Base-by-base conservation (phyloP, 2,888 invertebrate genomes). In the Cephus pulcher region DNA sequence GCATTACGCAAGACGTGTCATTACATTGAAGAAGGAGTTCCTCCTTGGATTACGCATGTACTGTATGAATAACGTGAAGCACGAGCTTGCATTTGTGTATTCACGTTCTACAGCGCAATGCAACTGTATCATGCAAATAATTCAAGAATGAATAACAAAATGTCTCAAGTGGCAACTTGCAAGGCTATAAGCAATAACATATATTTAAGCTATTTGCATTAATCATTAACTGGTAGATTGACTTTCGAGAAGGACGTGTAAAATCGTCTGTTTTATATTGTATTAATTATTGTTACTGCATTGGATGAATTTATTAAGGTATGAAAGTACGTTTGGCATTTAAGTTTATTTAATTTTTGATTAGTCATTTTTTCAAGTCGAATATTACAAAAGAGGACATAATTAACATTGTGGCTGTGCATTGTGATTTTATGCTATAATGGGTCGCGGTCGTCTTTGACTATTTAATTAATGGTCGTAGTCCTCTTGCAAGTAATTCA, bases 371-470 rank as follows among this genome's bases (percentile, higher is more conserved):
- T 56, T 56, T 56, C 0, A 2, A 37, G 4, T 56, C 2, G 1
- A 15, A 23, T 56, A 56, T 23, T 56, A 56, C 40, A 15, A 40
- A 6, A 23, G 56, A 23, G 56, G 23, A 56, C 56, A 73, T 78
- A 77, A 75, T 76, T 78, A 78, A 80, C 77, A 78, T 78, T 73
- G 79, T 80, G 81, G 82, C 82, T 82, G 81, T 81, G 82, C 80
- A 79, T 81, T 79, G 78, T 82, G 78, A 81, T 81, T 81, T 68
- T 70, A 35, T 30, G 68, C 69, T 69, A 37, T 30, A 76, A 79
- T 70, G 79, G 40, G 68, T 74, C 74, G 76, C 56, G 56, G 56
- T 56, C 6, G 56, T 56, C 56, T 56, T 56, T 23, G 2, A 56
- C 9, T 56, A 23, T 56, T 56, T 23, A 9, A 56, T 56, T 56